Evolutionary conservation across 2,888 invertebrate species (phyloP), one percentile per base, ranked within the genome.

Genomic region (Elysia crispata): DNA sequence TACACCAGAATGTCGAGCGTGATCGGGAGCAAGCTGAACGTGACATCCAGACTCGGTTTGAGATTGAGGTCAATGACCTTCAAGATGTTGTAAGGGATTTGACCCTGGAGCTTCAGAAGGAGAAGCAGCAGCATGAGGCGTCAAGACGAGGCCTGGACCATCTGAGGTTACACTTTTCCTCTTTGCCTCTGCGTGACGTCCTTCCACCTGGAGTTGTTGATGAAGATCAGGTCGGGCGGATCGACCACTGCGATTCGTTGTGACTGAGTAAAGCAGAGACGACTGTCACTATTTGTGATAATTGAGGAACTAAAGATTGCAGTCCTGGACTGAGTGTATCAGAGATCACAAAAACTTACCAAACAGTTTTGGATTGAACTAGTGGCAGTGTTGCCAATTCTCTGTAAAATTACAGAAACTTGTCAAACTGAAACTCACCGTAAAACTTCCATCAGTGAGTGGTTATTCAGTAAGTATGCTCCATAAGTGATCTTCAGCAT

Each of bases 81-180:
- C 81, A 86, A 50, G 83, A 87, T 78, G 83, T 87, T 33, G 82
- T 89, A 13, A 85, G 83, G 49, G 86, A 85, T 60, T 77, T 88
- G 31, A 83, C 85, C 0, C 78, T 81, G 20, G 87, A 88, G 41
- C 77, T 90, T 23, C 80, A 82, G 3, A 83, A 85, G 49, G 90
- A 90, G 80, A 85, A 76, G 72, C 80, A 84, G 73, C 79, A 85
- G 18, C 87, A 90, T 81, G 80, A 75, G 28, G 82, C 83, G 25
- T 86, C 90, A 8, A 86, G 86, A 76, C 86, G 86, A 83, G 90
- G 88, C 6, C 84, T 90, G 33, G 86, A 88, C 57, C 89, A 90
- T 83, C 82, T 90, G 41, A 77, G 88, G 54, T 84, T 85, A 33
- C 90, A 90, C 81, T 90, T 90, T 80, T 85, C 90, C 23, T 88